These are phyloP conservation scores for Marmota flaviventris DNA, from an alignment of 2,113 vertebrate species.

Conservation along the genomic window DNA sequence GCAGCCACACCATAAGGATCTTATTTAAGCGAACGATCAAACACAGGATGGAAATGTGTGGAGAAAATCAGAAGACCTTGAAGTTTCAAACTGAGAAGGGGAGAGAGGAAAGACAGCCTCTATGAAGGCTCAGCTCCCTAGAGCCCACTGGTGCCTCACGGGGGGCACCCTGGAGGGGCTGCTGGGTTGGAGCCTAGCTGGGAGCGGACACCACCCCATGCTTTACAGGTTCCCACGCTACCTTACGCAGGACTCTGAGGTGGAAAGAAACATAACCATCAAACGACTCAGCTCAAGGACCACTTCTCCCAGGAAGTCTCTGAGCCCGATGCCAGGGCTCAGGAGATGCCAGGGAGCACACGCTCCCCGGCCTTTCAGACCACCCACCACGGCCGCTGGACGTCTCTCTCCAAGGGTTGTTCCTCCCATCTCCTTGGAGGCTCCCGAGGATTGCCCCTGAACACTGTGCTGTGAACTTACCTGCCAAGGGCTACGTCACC, in stretches of 20 bases:
- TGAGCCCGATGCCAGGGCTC: fast-evolving
- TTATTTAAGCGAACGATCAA: slow-evolving; percentile 87
- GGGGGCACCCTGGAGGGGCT: fast-evolving
- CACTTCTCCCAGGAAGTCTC: background rate
- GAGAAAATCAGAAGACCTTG: slow-evolving; percentile 80
- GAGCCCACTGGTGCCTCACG: background rate
- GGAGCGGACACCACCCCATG: background rate
- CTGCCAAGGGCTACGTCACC: background rate
- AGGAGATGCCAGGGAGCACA: no score
- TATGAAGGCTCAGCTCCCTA: background rate
- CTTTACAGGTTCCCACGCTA: background rate
- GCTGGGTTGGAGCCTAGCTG: background rate
- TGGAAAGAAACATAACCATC: background rate
- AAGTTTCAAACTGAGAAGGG: slow-evolving; percentile 57
- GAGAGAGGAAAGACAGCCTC: background rate
- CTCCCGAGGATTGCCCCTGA: no score
- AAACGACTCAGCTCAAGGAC: background rate
- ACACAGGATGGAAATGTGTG: slow-evolving; percentile 81
- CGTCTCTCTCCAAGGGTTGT: background rate
- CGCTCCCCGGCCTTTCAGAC: background rate
- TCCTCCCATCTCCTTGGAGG: background rate
- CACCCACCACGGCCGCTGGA: background rate
- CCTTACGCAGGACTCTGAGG: background rate
- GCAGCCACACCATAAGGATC: slow-evolving; percentile 85
- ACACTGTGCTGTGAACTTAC: background rate